Conservation (phyloP, 1,140 invertebrate genomes). For the Patella vulgata region DNA sequence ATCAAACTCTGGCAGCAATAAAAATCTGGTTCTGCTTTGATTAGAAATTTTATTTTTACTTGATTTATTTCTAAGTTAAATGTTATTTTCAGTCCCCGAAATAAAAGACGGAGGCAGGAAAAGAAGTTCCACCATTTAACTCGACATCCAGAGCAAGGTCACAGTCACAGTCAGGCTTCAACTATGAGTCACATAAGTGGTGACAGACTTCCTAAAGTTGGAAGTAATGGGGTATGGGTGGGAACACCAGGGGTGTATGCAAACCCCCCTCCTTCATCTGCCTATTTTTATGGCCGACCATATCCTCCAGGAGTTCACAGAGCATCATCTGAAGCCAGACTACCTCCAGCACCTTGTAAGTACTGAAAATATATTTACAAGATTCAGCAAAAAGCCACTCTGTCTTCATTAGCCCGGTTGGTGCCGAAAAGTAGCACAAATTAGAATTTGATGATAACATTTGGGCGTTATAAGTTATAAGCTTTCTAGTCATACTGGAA, state of each 20-base stretch:
- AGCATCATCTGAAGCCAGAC: conserved; percentile 5
- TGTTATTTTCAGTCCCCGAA: not conserved
- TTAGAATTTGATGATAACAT: too few species aligned
- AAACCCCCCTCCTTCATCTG: conserved; percentile 4
- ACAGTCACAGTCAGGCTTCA: conserved; percentile 3
- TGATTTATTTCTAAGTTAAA: too few species aligned
- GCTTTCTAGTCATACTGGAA: too few species aligned
- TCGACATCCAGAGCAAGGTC: conserved; percentile 11
- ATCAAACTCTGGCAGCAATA: too few species aligned
- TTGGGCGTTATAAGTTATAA: too few species aligned
- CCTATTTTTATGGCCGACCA: conserved; percentile 17
- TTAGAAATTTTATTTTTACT: too few species aligned
- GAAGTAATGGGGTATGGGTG: conserved; percentile 27
- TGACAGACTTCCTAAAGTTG: conserved; percentile 21
- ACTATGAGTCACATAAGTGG: conserved; percentile 1
- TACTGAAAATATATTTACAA: too few species aligned
- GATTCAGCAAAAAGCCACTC: too few species aligned
- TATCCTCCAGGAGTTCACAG: conserved; percentile 5
- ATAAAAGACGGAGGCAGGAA: not conserved
- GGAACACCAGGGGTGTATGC: conserved; percentile 19
- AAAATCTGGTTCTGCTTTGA: too few species aligned
- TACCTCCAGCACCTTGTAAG: too few species aligned
- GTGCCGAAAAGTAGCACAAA: too few species aligned
- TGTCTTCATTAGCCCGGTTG: too few species aligned
- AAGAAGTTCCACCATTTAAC: conserved; percentile 16